Evolutionary conservation across 1,140 invertebrate genomes (phyloP).

Genomic region (Cydia amplana): DNA sequence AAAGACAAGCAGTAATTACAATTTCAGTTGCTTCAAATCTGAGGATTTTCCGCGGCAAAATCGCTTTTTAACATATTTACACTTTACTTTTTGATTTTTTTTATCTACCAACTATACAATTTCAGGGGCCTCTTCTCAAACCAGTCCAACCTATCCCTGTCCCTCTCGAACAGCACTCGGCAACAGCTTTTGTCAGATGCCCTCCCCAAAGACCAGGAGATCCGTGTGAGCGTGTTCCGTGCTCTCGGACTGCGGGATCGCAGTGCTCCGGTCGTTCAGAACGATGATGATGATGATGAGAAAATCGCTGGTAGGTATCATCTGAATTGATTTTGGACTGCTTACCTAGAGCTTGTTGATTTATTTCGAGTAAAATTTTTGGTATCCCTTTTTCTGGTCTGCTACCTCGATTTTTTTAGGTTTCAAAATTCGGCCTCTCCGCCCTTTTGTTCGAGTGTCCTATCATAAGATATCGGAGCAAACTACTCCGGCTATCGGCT

Average conservation of each 20-base stretch:
- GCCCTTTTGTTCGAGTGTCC: slow-evolving; percentile 57
- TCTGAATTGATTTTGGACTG: neutral
- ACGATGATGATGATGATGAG: slow-evolving; percentile 48
- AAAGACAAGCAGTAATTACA: too few species aligned
- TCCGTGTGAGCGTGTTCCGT: slow-evolving; percentile 55
- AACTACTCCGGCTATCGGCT: slow-evolving; percentile 58
- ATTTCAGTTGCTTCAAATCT: too few species aligned
- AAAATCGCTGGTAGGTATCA: slow-evolving; percentile 57
- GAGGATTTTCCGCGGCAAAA: too few species aligned
- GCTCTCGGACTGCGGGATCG: slow-evolving; percentile 65
- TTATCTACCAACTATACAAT: slow-evolving; percentile 30
- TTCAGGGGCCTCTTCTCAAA: slow-evolving; percentile 54
- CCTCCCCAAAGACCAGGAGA: slow-evolving; percentile 58
- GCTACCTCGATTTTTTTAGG: slow-evolving; percentile 44
- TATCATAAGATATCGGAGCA: slow-evolving; percentile 52
- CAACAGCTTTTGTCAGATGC: slow-evolving; percentile 52
- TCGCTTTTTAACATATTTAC: neutral
- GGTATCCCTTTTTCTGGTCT: too few species aligned
- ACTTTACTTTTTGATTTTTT: neutral
- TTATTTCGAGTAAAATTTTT: too few species aligned
- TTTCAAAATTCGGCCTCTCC: slow-evolving; percentile 57
- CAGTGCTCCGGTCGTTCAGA: slow-evolving; percentile 43
- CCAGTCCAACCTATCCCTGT: slow-evolving; percentile 45
- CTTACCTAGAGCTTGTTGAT: neutral
- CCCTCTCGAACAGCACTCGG: slow-evolving; percentile 45